phyloP scores from a whole-genome alignment of 2,113 vertebrate species.

The Panthera leo region DNA sequence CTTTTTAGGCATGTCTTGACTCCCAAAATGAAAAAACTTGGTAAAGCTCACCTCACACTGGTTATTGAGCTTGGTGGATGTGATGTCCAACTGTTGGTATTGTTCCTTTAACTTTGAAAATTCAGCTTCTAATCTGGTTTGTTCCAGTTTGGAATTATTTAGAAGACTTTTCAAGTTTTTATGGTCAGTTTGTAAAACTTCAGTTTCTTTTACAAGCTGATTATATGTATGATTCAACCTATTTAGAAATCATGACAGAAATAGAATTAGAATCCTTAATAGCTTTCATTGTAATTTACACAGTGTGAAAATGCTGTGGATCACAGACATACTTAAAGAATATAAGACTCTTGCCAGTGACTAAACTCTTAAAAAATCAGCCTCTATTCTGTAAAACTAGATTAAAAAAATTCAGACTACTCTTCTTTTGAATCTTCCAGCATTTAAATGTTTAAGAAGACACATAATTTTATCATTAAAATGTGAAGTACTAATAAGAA shows the following conservation, averaged over 20 bases:
- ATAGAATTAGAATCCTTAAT: neutral
- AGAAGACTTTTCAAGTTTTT: conserved; percentile 94
- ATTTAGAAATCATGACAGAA: conserved; percentile 62
- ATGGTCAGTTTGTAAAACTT: conserved; percentile 94
- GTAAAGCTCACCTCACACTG: conserved; percentile 93
- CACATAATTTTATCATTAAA: neutral
- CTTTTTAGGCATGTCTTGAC: neutral
- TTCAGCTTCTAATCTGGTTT: conserved; percentile 96
- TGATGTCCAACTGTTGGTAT: conserved; percentile 98
- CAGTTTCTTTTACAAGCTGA: conserved; percentile 94
- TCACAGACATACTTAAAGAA: neutral
- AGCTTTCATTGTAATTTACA: conserved; percentile 26
- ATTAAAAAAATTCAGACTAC: neutral
- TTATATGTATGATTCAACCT: conserved; percentile 91
- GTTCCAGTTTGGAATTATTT: conserved; percentile 95
- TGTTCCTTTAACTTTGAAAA: conserved; percentile 97
- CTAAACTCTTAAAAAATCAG: neutral
- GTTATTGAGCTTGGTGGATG: conserved; percentile 96
- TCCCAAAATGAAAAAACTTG: neutral
- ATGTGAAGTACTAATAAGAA: neutral
- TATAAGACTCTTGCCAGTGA: conserved; percentile 5
- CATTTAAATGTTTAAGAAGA: conserved; percentile 16
- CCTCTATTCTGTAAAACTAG: conserved; percentile 39
- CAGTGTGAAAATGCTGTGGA: conserved; percentile 8
- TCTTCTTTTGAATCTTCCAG: neutral